phyloP scores from a whole-genome alignment of 2,888 invertebrate genomes.

The Agonopterix subpropinquella region DNA sequence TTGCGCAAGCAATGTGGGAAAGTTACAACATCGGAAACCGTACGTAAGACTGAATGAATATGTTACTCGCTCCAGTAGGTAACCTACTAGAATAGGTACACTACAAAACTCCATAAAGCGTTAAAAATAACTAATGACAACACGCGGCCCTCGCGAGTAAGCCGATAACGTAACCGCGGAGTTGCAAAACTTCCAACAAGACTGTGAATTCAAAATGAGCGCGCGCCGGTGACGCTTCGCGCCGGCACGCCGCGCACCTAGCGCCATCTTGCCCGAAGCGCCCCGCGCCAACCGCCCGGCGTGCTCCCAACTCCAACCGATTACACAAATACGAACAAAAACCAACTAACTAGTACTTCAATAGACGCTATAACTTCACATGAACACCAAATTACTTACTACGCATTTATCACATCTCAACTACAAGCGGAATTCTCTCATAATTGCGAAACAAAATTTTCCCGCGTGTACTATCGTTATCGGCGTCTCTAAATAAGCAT shows the following conservation, averaged over 20 bases:
- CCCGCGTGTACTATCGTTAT: slow-evolving; percentile 53
- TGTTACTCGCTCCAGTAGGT: slow-evolving; percentile 47
- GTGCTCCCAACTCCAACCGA: slow-evolving; percentile 41
- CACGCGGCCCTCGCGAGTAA: slow-evolving; percentile 57
- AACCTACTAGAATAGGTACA: slow-evolving; percentile 7
- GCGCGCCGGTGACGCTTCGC: slow-evolving; percentile 55
- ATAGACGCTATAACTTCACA: slow-evolving; percentile 10
- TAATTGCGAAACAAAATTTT: slow-evolving; percentile 32
- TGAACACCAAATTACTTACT: slow-evolving; percentile 1
- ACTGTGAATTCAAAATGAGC: slow-evolving; percentile 58
- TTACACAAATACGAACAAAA: slow-evolving; percentile 21
- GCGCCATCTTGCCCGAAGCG: slow-evolving; percentile 65
- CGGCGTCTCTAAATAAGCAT: slow-evolving; percentile 41
- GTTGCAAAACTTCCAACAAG: slow-evolving; percentile 58
- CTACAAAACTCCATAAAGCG: slow-evolving; percentile 36
- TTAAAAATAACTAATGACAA: slow-evolving; percentile 74
- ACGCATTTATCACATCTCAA: slow-evolving; percentile 1
- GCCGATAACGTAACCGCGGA: slow-evolving; percentile 58
- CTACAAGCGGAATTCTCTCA: slow-evolving; percentile 9
- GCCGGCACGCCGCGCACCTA: slow-evolving; percentile 69
- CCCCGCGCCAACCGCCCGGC: slow-evolving; percentile 49
- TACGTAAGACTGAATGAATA: slow-evolving; percentile 51
- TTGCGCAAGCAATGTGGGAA: slow-evolving; percentile 71
- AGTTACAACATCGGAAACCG: slow-evolving; percentile 60
- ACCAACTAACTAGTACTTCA: slow-evolving; percentile 17